Conservation (phyloP, 2,888 invertebrate genomes). For the Keiferia lycopersicella region DNA sequence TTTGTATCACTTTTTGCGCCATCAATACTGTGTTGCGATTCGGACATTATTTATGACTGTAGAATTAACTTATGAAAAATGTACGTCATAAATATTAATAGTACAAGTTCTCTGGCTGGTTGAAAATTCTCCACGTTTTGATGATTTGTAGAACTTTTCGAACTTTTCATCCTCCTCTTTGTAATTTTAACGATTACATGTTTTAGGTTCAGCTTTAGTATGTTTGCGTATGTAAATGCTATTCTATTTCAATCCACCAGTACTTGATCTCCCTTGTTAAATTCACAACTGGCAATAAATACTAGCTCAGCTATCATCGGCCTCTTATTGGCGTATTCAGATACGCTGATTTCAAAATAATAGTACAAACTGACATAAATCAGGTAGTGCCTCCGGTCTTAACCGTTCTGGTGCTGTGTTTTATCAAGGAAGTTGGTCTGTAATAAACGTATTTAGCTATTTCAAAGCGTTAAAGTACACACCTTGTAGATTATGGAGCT, state of each 20-base stretch:
- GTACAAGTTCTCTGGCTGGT: constrained; percentile 22
- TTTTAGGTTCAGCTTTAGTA: too few relatives aligned
- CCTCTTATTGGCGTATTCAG: constrained; percentile 50
- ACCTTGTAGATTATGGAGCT: constrained; percentile 8
- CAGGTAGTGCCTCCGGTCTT: constrained; percentile 55
- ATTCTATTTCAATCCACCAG: background rate
- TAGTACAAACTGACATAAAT: constrained; percentile 54
- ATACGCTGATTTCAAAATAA: constrained; percentile 61
- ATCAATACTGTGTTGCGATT: constrained; percentile 65
- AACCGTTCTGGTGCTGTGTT: constrained; percentile 39
- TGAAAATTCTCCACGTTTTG: background rate
- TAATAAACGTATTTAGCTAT: constrained; percentile 37
- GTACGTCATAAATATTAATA: constrained; percentile 44
- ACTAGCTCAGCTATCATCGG: constrained; percentile 36
- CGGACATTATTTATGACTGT: constrained; percentile 68
- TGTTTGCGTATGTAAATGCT: background rate
- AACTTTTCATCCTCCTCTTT: background rate
- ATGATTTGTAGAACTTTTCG: background rate
- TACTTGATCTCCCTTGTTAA: constrained; percentile 18
- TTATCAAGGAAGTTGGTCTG: constrained; percentile 40
- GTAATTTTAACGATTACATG: background rate
- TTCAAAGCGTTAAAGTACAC: constrained; percentile 26
- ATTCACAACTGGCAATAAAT: constrained; percentile 27
- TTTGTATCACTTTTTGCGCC: constrained; percentile 79
- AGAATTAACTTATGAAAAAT: constrained; percentile 52